Conservation (phyloP, 2,888 invertebrate species). For the Ormyrus labotus region DNA sequence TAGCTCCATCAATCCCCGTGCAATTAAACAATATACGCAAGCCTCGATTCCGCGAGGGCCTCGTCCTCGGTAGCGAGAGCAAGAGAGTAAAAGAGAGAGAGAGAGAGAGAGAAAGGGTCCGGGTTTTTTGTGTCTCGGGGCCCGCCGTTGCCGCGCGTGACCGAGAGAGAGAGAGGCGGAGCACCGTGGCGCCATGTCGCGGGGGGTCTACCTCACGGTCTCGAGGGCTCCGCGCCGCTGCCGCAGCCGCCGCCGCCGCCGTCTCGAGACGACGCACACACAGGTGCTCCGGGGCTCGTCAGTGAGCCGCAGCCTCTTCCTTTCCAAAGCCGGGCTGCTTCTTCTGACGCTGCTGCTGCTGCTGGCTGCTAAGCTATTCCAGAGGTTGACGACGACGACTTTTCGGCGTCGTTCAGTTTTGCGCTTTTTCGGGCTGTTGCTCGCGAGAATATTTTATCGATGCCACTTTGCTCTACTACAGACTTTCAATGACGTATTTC, state of each 20-base stretch:
- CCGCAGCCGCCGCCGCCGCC: not conserved
- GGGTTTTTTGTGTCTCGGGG: constrained; percentile 56
- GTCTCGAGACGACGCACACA: constrained; percentile 55
- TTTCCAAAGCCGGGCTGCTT: constrained; percentile 1
- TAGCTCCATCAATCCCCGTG: too few relatives aligned
- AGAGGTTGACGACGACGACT: not conserved
- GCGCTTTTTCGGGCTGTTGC: too few relatives aligned
- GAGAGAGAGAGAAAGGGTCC: not conserved
- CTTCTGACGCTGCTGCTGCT: not conserved
- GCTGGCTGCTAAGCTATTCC: not conserved
- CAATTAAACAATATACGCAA: too few relatives aligned
- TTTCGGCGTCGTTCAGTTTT: too few relatives aligned
- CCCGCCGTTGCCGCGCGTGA: constrained; percentile 46
- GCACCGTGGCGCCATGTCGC: constrained; percentile 75
- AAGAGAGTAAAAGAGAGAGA: not conserved
- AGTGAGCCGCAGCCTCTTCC: not conserved
- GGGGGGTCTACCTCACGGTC: constrained; percentile 69
- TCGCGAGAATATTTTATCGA: too few relatives aligned
- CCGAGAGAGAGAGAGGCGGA: constrained; percentile 66
- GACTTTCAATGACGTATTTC: too few relatives aligned
- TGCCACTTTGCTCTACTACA: too few relatives aligned
- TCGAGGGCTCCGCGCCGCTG: not conserved
- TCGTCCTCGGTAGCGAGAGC: not conserved
- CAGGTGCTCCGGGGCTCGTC: constrained; percentile 56
- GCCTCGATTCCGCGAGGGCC: too few relatives aligned